phyloP scores from a whole-genome alignment of 2,797 vertebrate species.

The Gymnodraco acuticeps region DNA sequence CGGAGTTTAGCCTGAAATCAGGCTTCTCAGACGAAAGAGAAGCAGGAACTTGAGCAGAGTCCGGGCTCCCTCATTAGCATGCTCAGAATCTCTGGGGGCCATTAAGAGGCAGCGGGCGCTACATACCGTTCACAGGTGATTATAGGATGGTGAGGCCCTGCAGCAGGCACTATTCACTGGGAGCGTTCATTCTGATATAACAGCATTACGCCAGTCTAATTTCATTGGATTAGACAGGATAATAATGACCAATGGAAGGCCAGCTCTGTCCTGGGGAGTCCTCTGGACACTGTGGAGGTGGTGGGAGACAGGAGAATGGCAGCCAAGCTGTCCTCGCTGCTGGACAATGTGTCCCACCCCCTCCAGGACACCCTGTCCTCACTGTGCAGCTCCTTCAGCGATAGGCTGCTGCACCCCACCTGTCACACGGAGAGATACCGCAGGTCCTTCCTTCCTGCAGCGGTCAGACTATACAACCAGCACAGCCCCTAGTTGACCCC shows the following conservation, averaged over 20 bases:
- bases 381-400: too few species aligned
- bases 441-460: too few species aligned
- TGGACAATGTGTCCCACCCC: too few species aligned
- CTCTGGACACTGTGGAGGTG: too few species aligned
- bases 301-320: too few species aligned
- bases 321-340: too few species aligned
- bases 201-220: background rate
- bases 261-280: too few species aligned
- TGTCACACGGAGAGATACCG: too few species aligned
- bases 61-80: slow-evolving; percentile 65
- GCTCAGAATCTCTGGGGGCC: slow-evolving; percentile 56
- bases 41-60: slow-evolving; percentile 42
- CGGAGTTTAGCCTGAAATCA: slow-evolving; percentile 58
- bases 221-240: background rate
- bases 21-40: slow-evolving; percentile 62
- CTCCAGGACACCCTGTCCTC: too few species aligned
- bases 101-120: slow-evolving; percentile 32
- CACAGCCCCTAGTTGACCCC: too few species aligned
- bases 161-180: background rate
- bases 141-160: background rate
- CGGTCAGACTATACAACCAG: too few species aligned
- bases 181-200: background rate
- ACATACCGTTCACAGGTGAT: slow-evolving; percentile 43
- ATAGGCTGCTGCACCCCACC: too few species aligned
- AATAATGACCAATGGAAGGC: background rate